Evolutionary conservation across 2,888 invertebrate genomes (phyloP).

Genomic region (Hemithea aestivaria): DNA sequence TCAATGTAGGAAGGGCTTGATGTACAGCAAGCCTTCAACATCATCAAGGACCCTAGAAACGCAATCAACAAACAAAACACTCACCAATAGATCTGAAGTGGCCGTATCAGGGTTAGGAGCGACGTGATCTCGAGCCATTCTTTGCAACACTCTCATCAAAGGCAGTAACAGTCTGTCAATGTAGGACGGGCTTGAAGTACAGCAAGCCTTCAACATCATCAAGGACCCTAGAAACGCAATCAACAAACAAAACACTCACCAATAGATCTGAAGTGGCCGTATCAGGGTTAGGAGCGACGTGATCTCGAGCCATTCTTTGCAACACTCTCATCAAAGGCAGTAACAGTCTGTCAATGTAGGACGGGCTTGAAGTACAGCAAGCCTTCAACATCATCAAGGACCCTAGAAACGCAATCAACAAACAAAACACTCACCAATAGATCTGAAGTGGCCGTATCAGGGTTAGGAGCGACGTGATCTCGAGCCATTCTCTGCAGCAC

Average conservation of each 20-base stretch:
- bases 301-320: slow-evolving; percentile 93
- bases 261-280: slow-evolving; percentile 67
- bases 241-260: too few relatives aligned
- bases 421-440: too few relatives aligned
- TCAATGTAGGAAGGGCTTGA: slow-evolving; percentile 97
- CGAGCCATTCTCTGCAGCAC: too few relatives aligned
- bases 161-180: slow-evolving; percentile 95
- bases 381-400: slow-evolving; percentile 98
- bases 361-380: slow-evolving; percentile 93
- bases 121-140: slow-evolving; percentile 94
- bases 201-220: slow-evolving; percentile 98
- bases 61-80: too few relatives aligned
- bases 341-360: slow-evolving; percentile 96
- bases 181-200: slow-evolving; percentile 93
- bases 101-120: slow-evolving; percentile 80
- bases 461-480: too few relatives aligned
- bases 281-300: slow-evolving; percentile 83
- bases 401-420: slow-evolving; percentile 92
- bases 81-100: slow-evolving; percentile 51
- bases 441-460: too few relatives aligned
- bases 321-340: slow-evolving; percentile 92
- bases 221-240: slow-evolving; percentile 93
- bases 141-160: slow-evolving; percentile 91
- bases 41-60: slow-evolving; percentile 95
- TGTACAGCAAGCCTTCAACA: slow-evolving; percentile 96